phyloP scores from a whole-genome alignment of 2,888 invertebrate species.

The Drosophila crucigera region DNA sequence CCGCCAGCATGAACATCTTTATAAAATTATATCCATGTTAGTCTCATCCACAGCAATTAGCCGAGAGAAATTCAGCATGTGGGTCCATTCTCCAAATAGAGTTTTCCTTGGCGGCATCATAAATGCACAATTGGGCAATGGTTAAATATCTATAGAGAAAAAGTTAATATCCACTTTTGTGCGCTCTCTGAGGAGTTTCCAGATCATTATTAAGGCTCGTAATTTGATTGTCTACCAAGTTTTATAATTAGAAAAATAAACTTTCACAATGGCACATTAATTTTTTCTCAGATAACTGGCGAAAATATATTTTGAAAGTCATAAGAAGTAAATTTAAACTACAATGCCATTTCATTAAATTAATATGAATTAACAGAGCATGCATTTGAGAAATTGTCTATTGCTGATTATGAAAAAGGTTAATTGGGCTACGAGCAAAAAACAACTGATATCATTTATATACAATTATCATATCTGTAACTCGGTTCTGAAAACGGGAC shows the following conservation, averaged over 20 bases:
- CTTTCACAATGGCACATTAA: constrained; percentile 9
- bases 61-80: constrained; percentile 73
- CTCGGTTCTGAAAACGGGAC: neutral
- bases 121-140: constrained; percentile 60
- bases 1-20: constrained; percentile 57
- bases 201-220: constrained; percentile 23
- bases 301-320: neutral
- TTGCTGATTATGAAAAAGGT: neutral
- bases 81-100: constrained; percentile 71
- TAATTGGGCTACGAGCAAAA: neutral
- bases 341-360: neutral
- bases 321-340: neutral
- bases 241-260: neutral
- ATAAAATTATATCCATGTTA: constrained; percentile 63
- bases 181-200: constrained; percentile 40
- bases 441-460: neutral
- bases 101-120: constrained; percentile 44
- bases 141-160: constrained; percentile 61
- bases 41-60: constrained; percentile 72
- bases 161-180: constrained; percentile 49
- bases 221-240: constrained; percentile 7
- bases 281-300: neutral
- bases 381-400: neutral
- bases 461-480: neutral
- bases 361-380: neutral